These are phyloP conservation scores for Enteromius afrohamiltoni DNA, from an alignment of 2,797 vertebrate genomes.

Conservation along the genomic window DNA sequence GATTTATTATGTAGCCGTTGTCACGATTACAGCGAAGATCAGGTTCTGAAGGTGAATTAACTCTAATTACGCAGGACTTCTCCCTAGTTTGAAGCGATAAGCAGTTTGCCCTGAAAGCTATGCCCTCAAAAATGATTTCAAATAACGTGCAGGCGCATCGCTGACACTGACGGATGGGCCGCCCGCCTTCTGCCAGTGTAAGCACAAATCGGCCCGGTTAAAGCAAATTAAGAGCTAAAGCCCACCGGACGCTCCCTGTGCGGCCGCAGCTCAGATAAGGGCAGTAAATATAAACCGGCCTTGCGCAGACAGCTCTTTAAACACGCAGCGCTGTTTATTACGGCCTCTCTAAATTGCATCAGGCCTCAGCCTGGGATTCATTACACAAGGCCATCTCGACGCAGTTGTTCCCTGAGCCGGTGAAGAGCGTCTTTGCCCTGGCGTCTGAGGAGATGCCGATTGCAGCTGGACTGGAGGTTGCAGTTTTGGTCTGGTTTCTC, in stretches of 20 bases:
- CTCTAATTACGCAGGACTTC: constrained; percentile 94
- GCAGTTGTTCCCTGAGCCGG: constrained; percentile 10
- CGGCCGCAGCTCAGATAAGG: constrained; percentile 57
- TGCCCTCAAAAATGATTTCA: constrained; percentile 92
- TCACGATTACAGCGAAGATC: constrained; percentile 71
- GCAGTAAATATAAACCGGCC: constrained; percentile 58
- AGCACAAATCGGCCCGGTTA: constrained; percentile 77
- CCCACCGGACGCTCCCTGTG: constrained; percentile 68
- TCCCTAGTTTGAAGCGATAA: constrained; percentile 88
- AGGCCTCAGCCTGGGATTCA: constrained; percentile 60
- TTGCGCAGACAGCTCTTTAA: constrained; percentile 51
- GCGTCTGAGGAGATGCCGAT: constrained; percentile 37
- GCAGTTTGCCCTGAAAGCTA: constrained; percentile 87
- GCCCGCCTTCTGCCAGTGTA: constrained; percentile 74
- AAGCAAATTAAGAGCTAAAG: constrained; percentile 81
- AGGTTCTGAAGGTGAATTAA: constrained; percentile 94
- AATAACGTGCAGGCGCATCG: constrained; percentile 86
- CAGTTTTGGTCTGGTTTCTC: constrained; percentile 49
- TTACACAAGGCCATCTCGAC: constrained; percentile 45
- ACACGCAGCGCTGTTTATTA: constrained; percentile 57
- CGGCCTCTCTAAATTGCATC: constrained; percentile 57
- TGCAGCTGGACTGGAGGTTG: constrained; percentile 47
- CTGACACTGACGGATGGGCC: constrained; percentile 90
- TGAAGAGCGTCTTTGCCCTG: constrained; percentile 27
- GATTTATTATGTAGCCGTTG: constrained; percentile 65